Base-by-base conservation (phyloP, 2,113 vertebrate genomes). In the Callipepla californica region DNA sequence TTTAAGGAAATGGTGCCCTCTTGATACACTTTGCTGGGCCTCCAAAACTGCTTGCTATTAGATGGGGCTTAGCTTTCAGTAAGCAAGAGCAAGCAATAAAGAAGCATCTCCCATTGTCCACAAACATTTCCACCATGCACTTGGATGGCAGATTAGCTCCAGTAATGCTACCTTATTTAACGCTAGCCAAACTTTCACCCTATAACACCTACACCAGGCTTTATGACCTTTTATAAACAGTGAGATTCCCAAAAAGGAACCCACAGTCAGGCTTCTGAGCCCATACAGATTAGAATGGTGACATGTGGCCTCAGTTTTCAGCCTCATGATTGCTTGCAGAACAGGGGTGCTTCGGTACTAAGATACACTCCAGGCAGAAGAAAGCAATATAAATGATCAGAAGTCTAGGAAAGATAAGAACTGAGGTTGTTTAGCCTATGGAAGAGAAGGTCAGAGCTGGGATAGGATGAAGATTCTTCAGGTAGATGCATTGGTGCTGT, bases 31-130 rank as follows among this genome's bases (percentile, higher is more conserved):
- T 81, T 36, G 13, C 65, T 70, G 11, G 80, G 74, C 22, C 83
- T 91, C 76, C 90, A 88, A 93, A 81, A 78, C 73, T 80, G 81
- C 77, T 87, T 81, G 89, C 90, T 90, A 69, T 91, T 89, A 76
- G 50, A 66, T n/a, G 0, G 0, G 36, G 50, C 89, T 93, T 81
- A 74, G 78, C 59, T 89, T 93, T 80, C 81, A 76, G 66, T 57
- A 84, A 94, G 63, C 5, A 8, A 90, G 78, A 73, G 34, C 1
- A 0, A 50, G 38, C 36, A 68, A 81, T 48, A 86, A 92, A 94
- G 90, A 53, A 55, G 88, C 79, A 69, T 22, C 48, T 94, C 69
- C 74, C 69, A 51, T 5, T 40, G 62, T 58, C 80, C 44, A 76
- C 72, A 86, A 90, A 58, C 66, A 57, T 58, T 0, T 40, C 40